phyloP scores from a whole-genome alignment of 2,888 invertebrate species.

The Carterocephalus palaemon region DNA sequence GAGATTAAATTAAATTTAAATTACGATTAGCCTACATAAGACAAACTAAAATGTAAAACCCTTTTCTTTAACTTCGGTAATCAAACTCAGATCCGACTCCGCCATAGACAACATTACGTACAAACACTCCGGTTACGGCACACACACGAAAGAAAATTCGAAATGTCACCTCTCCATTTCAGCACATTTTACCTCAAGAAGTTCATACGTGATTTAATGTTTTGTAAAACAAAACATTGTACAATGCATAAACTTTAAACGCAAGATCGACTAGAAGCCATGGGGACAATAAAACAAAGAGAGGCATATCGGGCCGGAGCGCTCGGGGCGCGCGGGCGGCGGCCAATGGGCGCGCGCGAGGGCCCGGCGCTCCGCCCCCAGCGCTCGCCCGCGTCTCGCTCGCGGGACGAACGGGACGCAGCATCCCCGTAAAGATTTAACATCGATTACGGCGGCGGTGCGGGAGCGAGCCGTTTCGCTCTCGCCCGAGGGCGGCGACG shows the following conservation, averaged over 20 bases:
- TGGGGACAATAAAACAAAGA: constrained; percentile 79
- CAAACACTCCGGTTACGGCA: constrained; percentile 22
- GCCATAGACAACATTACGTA: neutral
- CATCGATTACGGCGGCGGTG: constrained; percentile 73
- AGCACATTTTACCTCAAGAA: constrained; percentile 64
- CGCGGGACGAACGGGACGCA: constrained; percentile 65
- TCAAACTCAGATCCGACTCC: constrained; percentile 2
- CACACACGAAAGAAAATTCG: constrained; percentile 48
- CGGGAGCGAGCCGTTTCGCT: constrained; percentile 64
- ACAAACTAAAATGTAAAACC: too few species aligned
- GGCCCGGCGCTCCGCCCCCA: constrained; percentile 37
- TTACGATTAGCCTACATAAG: too few species aligned
- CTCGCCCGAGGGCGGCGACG: constrained; percentile 65
- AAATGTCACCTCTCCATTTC: constrained; percentile 56
- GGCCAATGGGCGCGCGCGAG: constrained; percentile 35
- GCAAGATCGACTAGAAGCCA: constrained; percentile 76
- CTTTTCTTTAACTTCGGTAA: too few species aligned
- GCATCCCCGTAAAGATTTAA: constrained; percentile 66
- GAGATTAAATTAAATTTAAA: too few species aligned
- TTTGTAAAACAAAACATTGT: constrained; percentile 76
- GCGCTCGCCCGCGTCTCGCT: constrained; percentile 34
- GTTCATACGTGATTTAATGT: constrained; percentile 72
- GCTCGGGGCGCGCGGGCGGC: constrained; percentile 38
- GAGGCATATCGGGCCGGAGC: constrained; percentile 68
- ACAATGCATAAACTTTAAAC: constrained; percentile 78